Evolutionary conservation across 35 echinoderm and acorn worm genomes (phyloP), one percentile per base, ranked within the genome.

Genomic region (Acanthaster planci): DNA sequence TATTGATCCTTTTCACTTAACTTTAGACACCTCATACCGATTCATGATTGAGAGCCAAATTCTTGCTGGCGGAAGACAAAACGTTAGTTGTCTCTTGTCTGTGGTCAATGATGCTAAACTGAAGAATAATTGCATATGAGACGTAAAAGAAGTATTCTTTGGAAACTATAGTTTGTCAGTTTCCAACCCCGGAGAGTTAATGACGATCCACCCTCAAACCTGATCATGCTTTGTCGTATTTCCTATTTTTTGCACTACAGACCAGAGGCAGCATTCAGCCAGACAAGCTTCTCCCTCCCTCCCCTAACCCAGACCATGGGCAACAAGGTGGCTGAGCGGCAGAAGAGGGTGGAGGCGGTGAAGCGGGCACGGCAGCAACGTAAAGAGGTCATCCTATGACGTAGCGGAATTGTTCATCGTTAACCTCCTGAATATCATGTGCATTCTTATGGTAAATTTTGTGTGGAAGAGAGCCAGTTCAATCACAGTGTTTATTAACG

Each of bases 261-360:
- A 84, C 96, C 96, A 18, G 92, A 94, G 23, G 55, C 88, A 78
- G 96, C 96, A 19, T 99, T 99, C 83, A 88, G 76, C 47, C 89
- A 90, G 57, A 92, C 93, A 37, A 91, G 68, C 51, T 91, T 99
- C 82, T 94, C 91, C 7, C 89, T 99, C 14, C 96, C 96, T 32
- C 88, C 96, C 12, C 86, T 99, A 15, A 88, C 88, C 38, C 88
- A 94, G 10, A 99, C 96, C 14, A 94, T 94, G 88, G 96, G 96
- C 22, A 99, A 93, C 82, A 92, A 92, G 36, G 92, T 90, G 7
- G 87, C 88, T 2, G 96, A 99, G 38, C 56, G 96, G 50, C 92
- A 99, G 67, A 99, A 94, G 76, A 76, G 96, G 52, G 85, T 99
- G 15, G 92, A 99, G 22, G 96, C 91, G 30, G 68, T 99, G 44